These are phyloP conservation scores for Formicarius rufipectus DNA, from an alignment of 2,113 vertebrate genomes.

Conservation along the genomic window DNA sequence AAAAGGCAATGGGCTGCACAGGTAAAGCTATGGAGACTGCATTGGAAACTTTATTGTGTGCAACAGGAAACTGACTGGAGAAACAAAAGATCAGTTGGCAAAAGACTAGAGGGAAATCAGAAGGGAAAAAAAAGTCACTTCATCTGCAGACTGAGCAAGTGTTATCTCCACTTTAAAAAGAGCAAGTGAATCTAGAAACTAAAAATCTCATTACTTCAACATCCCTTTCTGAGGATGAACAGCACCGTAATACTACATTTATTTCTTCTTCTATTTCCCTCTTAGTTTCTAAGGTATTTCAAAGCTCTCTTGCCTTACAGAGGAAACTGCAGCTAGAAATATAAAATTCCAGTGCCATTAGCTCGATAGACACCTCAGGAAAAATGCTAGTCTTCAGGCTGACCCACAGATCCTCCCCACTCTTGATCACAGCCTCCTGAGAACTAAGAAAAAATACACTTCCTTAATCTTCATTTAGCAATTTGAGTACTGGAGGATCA, in stretches of 20 bases:
- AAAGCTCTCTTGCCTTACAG: background rate
- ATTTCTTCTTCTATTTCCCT: background rate
- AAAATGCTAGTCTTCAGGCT: background rate
- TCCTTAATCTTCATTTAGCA: slow-evolving; percentile 35
- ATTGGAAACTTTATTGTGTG: background rate
- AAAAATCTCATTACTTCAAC: background rate
- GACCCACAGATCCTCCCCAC: background rate
- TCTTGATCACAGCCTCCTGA: background rate
- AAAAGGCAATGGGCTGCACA: background rate
- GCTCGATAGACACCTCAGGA: background rate
- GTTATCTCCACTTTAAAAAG: background rate
- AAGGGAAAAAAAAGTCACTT: background rate
- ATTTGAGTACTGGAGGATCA: slow-evolving; percentile 1
- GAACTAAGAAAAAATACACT: background rate
- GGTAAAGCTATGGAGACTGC: background rate
- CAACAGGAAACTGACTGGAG: background rate
- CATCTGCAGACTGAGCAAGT: background rate
- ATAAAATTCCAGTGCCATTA: background rate
- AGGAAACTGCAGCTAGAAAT: background rate
- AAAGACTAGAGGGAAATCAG: background rate
- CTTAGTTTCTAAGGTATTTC: background rate
- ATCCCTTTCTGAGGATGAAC: background rate
- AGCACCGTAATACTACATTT: background rate
- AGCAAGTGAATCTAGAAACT: background rate
- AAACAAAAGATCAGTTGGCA: background rate